Conservation (phyloP, 2,113 vertebrate genomes). For the chimpanzee (Pan troglodytes) region DNA sequence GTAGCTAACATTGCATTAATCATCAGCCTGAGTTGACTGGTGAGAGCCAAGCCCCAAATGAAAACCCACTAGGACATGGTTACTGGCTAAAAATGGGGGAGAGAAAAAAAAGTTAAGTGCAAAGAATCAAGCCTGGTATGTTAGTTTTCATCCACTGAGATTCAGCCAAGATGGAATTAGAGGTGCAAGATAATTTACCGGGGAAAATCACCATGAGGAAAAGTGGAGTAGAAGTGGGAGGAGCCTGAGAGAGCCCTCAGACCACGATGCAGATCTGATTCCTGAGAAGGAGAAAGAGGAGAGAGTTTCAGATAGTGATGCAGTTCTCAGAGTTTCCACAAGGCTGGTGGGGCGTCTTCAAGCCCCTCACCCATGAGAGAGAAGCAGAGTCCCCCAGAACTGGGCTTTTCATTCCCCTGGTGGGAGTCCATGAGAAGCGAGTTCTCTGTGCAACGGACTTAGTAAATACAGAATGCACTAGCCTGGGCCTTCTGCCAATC, state of each 20-base stretch:
- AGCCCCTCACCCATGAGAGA: background rate
- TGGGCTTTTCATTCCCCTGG: background rate
- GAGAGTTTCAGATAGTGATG: background rate
- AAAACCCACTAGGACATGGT: background rate
- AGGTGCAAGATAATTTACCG: background rate
- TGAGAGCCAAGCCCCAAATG: background rate
- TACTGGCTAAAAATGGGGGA: background rate
- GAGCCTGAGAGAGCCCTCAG: background rate
- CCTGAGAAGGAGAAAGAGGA: background rate
- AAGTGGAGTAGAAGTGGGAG: background rate
- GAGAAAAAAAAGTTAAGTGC: background rate
- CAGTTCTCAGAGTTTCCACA: background rate
- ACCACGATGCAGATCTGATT: background rate
- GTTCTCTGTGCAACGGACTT: background rate
- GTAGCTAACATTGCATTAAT: background rate
- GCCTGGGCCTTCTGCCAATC: no score
- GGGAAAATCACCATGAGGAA: background rate
- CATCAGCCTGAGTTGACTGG: background rate
- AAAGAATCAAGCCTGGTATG: background rate
- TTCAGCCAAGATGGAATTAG: background rate
- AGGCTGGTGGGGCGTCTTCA: background rate
- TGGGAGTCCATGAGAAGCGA: background rate
- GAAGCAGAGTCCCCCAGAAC: rapidly evolving
- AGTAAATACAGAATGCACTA: background rate
- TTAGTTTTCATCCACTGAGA: background rate